Percentiles rank a stretch among this genome's conserved stretches.
phyloP scores from a whole-genome alignment of 2,113 vertebrate genomes.

The Triplophysa dalaica region DNA sequence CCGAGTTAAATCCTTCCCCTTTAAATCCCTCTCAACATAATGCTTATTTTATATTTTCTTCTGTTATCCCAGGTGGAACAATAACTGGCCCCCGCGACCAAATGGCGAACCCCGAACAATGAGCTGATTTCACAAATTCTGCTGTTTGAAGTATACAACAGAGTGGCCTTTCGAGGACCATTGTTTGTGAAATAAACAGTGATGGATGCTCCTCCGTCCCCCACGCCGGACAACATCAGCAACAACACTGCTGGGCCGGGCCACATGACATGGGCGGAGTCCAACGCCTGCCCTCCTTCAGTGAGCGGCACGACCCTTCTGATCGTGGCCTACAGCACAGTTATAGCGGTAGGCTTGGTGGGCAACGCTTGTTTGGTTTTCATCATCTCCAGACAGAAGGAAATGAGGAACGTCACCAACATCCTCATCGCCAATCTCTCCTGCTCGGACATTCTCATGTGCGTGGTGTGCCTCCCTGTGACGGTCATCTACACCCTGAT shows the following conservation, averaged over 20 bases:
- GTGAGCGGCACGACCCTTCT: conserved; percentile 81
- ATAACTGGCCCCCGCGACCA: background rate
- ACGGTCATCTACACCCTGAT: conserved; percentile 88
- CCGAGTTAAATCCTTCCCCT: background rate
- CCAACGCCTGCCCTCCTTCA: conserved; percentile 77
- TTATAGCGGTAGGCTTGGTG: conserved; percentile 84
- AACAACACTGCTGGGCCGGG: conserved; percentile 2
- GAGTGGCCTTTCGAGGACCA: background rate
- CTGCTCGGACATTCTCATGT: conserved; percentile 89
- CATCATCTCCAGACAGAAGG: conserved; percentile 84
- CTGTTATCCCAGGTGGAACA: background rate
- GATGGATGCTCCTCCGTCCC: conserved; percentile 12
- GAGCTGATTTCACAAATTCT: background rate
- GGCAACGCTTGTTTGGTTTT: conserved; percentile 89
- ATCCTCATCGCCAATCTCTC: conserved; percentile 90
- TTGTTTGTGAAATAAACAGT: background rate
- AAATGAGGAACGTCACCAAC: conserved; percentile 89
- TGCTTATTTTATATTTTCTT: background rate
- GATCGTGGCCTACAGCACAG: conserved; percentile 82
- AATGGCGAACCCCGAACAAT: background rate
- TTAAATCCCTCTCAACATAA: conserved; percentile 7
- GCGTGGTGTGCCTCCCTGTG: conserved; percentile 87
- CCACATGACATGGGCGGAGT: conserved; percentile 50
- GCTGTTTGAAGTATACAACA: no score
- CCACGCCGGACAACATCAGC: conserved; percentile 12